Evolutionary conservation across 2,113 vertebrate species (phyloP).

Genomic region (Lathamus discolor): DNA sequence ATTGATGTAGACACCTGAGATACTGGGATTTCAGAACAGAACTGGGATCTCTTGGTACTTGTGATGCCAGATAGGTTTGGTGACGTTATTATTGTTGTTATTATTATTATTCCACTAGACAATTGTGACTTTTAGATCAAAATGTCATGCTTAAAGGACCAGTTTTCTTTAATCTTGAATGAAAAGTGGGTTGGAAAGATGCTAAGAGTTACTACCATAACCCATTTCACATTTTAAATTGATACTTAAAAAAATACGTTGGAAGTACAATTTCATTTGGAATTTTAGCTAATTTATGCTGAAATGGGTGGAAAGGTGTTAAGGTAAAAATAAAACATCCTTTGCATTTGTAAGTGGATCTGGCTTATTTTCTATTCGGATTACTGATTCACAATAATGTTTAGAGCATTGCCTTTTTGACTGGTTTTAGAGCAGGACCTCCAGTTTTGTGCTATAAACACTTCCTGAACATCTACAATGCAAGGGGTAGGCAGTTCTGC

Average conservation of each 20-base stretch:
- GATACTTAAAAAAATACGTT: not conserved
- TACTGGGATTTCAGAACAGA: not conserved
- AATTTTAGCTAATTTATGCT: not conserved
- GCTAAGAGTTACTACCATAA: not conserved
- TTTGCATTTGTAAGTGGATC: not conserved
- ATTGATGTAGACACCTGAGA: not conserved
- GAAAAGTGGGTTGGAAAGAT: not conserved
- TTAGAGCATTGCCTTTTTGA: fast-evolving
- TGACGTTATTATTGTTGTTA: not conserved
- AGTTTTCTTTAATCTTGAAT: not conserved
- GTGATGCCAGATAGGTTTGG: not conserved
- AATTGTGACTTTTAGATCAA: not conserved
- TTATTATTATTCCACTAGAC: not conserved
- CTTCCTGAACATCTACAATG: not conserved
- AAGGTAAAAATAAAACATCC: not conserved
- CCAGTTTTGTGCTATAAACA: not conserved
- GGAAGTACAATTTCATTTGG: not conserved
- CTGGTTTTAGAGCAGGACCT: not conserved
- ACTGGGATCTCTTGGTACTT: not conserved
- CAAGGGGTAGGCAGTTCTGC: not conserved
- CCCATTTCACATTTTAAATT: not conserved
- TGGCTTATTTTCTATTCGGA: not conserved
- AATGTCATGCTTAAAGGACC: not conserved
- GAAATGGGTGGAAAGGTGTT: not conserved
- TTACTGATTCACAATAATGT: not conserved